Conservation (phyloP, 2,888 invertebrate species). For the Aphodius sticticus region DNA sequence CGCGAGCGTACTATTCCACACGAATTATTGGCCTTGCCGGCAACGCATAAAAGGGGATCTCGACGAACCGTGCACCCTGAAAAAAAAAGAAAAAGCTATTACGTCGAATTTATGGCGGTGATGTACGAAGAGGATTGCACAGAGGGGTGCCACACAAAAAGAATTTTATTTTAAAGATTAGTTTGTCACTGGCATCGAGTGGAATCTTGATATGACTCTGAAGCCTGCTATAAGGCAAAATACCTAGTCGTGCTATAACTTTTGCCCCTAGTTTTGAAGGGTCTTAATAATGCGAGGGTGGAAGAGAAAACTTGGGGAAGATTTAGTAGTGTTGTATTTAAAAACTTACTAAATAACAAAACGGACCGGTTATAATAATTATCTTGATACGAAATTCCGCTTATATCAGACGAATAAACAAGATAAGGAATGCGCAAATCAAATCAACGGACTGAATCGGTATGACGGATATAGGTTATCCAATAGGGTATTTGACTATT, state of each 20-base stretch:
- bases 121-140: not conserved
- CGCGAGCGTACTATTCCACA: constrained; percentile 16
- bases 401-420: too few relatives aligned
- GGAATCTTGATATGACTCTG: not conserved
- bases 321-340: too few relatives aligned
- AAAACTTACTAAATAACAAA: too few relatives aligned
- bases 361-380: too few relatives aligned
- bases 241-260: not conserved
- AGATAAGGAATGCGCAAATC: too few relatives aligned
- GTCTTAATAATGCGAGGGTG: not conserved
- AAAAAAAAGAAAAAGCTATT: not conserved
- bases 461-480: too few relatives aligned
- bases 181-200: not conserved
- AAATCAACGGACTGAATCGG: too few relatives aligned
- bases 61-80: constrained; percentile 7
- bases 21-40: constrained; percentile 21
- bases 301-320: too few relatives aligned
- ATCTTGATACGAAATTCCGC: too few relatives aligned
- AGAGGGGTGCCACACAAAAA: not conserved
- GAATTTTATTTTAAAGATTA: not conserved
- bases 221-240: not conserved
- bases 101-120: not conserved
- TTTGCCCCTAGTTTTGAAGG: not conserved
- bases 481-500: too few relatives aligned
- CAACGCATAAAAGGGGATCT: not conserved